phyloP scores from a whole-genome alignment of 2,797 vertebrate species.

The Graptemys geographica region DNA sequence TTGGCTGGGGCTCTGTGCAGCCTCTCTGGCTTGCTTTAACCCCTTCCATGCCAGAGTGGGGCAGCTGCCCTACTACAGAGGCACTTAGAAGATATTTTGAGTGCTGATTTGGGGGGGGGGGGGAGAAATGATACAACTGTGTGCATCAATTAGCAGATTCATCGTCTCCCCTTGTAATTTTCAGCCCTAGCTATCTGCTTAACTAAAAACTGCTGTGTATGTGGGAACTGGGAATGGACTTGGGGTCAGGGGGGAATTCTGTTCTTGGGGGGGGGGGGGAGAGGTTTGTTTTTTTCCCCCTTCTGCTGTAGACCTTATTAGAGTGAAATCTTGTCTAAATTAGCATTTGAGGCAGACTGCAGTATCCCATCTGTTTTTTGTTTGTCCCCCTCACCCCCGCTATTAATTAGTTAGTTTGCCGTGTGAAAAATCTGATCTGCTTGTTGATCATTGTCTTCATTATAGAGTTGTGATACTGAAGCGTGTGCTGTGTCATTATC shows the following conservation, averaged over 20 bases:
- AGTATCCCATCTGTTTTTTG: constrained; percentile 21
- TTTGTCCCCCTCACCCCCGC: constrained; percentile 2
- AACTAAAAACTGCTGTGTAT: neutral
- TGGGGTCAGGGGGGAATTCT: neutral
- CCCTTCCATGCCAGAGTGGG: no score
- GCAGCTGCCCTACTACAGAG: rapidly evolving
- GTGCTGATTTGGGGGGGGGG: constrained; percentile 12
- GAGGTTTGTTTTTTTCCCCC: neutral
- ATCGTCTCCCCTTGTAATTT: neutral
- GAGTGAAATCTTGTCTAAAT: constrained; percentile 6
- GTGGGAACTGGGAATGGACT: neutral
- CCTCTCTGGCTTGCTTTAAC: no score
- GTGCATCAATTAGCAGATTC: neutral
- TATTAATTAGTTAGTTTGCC: constrained; percentile 30
- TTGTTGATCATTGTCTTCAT: constrained; percentile 48
- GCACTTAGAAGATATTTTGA: constrained; percentile 25
- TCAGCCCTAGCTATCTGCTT: neutral
- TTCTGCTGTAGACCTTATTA: constrained; percentile 22
- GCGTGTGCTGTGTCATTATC: constrained; percentile 37
- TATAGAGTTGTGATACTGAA: constrained; percentile 49
- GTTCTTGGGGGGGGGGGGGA: neutral
- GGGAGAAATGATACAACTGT: constrained; percentile 7
- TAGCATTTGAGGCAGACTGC: constrained; percentile 13
- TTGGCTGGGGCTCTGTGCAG: no score
- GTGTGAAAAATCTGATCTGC: constrained; percentile 53